Conservation (phyloP, 2,797 vertebrate species). For the Rhynchonycteris naso region DNA sequence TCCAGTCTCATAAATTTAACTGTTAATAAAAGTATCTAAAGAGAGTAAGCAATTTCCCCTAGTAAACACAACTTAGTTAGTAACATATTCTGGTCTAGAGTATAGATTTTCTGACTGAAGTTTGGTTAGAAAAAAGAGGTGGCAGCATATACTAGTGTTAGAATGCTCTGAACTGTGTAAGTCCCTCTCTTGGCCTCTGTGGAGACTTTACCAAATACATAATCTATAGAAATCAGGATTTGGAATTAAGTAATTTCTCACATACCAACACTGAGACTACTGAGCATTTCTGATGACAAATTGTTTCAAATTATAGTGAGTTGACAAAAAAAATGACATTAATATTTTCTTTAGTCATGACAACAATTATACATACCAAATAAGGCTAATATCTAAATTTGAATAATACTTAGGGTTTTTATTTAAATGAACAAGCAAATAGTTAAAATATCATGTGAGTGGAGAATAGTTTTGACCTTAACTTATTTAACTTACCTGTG, state of each 20-base stretch:
- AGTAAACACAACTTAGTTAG: background rate
- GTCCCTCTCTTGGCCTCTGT: background rate
- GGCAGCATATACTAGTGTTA: background rate
- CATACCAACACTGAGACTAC: background rate
- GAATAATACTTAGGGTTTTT: background rate
- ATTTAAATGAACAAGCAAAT: background rate
- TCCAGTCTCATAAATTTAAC: background rate
- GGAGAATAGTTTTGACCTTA: background rate
- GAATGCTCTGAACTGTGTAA: background rate
- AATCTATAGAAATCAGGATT: background rate
- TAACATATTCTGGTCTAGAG: background rate
- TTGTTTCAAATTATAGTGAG: background rate
- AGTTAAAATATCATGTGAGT: background rate
- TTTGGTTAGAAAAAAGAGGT: background rate
- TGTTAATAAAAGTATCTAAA: conserved; percentile 9
- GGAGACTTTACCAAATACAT: background rate
- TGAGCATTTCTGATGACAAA: background rate
- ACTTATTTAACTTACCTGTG: background rate
- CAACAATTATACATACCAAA: background rate
- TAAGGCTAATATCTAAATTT: background rate
- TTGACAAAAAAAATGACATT: background rate
- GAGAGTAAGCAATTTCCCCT: background rate
- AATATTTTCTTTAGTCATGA: background rate
- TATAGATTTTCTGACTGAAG: background rate
- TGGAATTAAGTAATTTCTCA: background rate